Evolutionary conservation across 2,888 invertebrate species (phyloP).

Genomic region (Liopterus haemorrhoidalis): DNA sequence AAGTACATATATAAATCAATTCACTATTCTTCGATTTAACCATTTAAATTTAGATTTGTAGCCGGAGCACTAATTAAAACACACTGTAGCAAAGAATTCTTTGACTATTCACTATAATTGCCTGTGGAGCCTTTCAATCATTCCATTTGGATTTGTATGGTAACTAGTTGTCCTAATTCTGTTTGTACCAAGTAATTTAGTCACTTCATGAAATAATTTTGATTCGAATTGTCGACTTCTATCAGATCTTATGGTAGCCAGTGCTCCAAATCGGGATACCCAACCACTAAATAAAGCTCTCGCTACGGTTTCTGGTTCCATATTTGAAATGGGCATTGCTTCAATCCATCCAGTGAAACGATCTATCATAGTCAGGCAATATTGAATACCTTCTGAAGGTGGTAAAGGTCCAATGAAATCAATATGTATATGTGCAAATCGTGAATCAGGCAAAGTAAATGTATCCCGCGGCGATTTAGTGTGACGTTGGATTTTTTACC

Average conservation of each 20-base stretch:
- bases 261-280: slow-evolving; percentile 24
- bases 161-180: slow-evolving; percentile 27
- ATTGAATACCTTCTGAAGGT: slow-evolving; percentile 32
- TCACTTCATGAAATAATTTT: slow-evolving; percentile 19
- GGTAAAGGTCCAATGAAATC: slow-evolving; percentile 40
- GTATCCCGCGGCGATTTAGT: slow-evolving; percentile 26
- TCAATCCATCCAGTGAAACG: slow-evolving; percentile 34
- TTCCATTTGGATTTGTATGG: slow-evolving; percentile 30
- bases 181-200: slow-evolving; percentile 21
- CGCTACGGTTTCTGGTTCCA: slow-evolving; percentile 27
- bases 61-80: too few relatives aligned
- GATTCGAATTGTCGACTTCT: slow-evolving; percentile 25
- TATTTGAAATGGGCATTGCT: slow-evolving; percentile 31
- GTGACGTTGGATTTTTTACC: slow-evolving; percentile 35
- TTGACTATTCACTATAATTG: too few relatives aligned
- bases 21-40: too few relatives aligned
- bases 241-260: slow-evolving; percentile 23
- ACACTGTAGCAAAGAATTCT: too few relatives aligned
- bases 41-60: too few relatives aligned
- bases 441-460: slow-evolving; percentile 30
- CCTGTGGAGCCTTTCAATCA: slow-evolving; percentile 29
- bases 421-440: slow-evolving; percentile 39
- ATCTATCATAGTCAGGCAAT: slow-evolving; percentile 39
- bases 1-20: too few relatives aligned
- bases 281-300: slow-evolving; percentile 16